These are phyloP conservation scores for Girardinichthys multiradiatus DNA, from an alignment of 2,113 vertebrate genomes.

Conservation along the genomic window DNA sequence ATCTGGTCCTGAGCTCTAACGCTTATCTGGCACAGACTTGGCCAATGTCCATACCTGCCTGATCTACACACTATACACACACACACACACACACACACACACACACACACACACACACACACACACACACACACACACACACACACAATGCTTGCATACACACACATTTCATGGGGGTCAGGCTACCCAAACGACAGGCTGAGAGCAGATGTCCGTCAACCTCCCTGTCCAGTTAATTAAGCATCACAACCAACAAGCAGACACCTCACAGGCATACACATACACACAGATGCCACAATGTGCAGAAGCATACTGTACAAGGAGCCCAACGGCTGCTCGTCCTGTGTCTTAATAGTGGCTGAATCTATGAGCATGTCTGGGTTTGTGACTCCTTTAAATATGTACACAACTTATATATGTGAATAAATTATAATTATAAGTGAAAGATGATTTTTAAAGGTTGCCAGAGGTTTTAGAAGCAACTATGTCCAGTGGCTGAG, in stretches of 20 bases:
- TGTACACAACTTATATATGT: background rate
- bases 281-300: conserved; percentile 24
- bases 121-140: conserved; percentile 43
- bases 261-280: conserved; percentile 27
- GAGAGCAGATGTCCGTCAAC: conserved; percentile 76
- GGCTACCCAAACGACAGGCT: conserved; percentile 64
- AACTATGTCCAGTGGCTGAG: too few species aligned
- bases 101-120: conserved; percentile 41
- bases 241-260: conserved; percentile 51
- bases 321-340: conserved; percentile 35
- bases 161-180: conserved; percentile 49
- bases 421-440: too few species aligned
- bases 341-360: background rate
- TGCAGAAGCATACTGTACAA: conserved; percentile 28
- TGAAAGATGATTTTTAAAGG: too few species aligned
- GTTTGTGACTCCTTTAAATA: background rate
- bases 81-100: conserved; percentile 41
- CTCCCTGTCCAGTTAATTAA: conserved; percentile 76
- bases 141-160: conserved; percentile 36
- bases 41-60: conserved; percentile 73
- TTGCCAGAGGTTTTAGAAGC: background rate
- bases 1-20: conserved; percentile 70
- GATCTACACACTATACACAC: conserved; percentile 32
- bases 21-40: conserved; percentile 73
- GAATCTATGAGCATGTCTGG: background rate